phyloP scores from a whole-genome alignment of 2,797 vertebrate species.

The Gambelia wislizenii region DNA sequence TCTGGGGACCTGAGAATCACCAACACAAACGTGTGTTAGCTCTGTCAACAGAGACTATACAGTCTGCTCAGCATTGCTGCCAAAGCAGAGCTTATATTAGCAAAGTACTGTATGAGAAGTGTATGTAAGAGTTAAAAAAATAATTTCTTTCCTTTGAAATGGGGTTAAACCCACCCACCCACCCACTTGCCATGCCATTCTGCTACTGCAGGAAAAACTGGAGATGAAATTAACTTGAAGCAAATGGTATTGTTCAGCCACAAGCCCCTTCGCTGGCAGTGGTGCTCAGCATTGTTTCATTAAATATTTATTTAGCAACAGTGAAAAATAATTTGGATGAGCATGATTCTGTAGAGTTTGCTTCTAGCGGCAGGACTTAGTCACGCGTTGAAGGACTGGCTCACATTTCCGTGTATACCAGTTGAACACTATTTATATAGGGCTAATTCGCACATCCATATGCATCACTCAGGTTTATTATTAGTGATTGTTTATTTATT shows the following conservation, averaged over 20 bases:
- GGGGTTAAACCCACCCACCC: not conserved
- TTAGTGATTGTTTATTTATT: not conserved
- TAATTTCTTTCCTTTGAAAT: not conserved
- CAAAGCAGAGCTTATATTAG: fast-evolving
- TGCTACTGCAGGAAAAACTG: not conserved
- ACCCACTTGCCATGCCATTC: not conserved
- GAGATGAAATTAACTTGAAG: conserved; percentile 23
- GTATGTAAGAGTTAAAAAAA: conserved; percentile 22
- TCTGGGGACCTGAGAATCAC: not conserved
- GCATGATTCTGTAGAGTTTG: not conserved
- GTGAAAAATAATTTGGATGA: not conserved
- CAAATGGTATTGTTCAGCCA: not conserved
- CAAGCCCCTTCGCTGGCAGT: not conserved
- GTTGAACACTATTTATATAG: not conserved
- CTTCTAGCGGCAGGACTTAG: not conserved
- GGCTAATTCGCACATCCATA: not conserved
- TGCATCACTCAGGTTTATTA: not conserved
- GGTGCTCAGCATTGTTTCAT: not conserved
- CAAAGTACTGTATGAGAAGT: fast-evolving
- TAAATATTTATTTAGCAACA: not conserved
- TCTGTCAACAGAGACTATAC: conserved; percentile 40
- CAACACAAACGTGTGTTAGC: conserved; percentile 32
- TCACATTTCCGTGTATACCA: not conserved
- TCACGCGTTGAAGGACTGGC: not conserved
- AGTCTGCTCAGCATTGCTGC: not conserved